Evolutionary conservation across 2,888 invertebrate genomes (phyloP).

Genomic region (Eudemis profundana): DNA sequence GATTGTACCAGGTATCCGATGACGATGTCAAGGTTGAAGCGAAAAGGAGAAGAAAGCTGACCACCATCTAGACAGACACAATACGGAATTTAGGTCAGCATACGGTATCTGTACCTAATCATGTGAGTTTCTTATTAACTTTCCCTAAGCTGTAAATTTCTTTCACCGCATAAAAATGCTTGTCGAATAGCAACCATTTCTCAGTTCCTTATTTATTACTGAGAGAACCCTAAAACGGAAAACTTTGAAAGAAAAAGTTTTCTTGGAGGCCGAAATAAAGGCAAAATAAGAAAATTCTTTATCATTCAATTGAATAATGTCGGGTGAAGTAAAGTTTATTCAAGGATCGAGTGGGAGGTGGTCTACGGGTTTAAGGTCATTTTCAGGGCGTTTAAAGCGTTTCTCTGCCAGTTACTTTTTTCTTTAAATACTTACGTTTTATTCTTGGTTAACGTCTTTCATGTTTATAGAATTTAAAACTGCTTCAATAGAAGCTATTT

Average conservation of each 20-base stretch:
- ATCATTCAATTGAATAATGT: slow-evolving; percentile 33
- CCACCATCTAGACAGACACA: too few species aligned
- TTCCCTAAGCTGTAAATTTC: background rate
- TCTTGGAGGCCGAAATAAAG: slow-evolving; percentile 21
- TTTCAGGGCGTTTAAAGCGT: background rate
- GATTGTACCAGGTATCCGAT: too few species aligned
- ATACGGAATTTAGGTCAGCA: too few species aligned
- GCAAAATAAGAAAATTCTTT: slow-evolving; percentile 25
- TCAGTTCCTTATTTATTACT: slow-evolving; percentile 10
- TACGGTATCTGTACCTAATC: too few species aligned
- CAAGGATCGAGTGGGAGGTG: slow-evolving; percentile 11
- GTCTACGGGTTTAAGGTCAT: slow-evolving; percentile 12
- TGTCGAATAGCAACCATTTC: background rate
- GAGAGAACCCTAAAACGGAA: slow-evolving; percentile 15
- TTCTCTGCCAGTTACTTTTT: too few species aligned
- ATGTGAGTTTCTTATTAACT: background rate
- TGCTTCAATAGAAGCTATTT: too few species aligned
- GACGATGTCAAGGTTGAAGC: too few species aligned
- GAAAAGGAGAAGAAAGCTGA: too few species aligned
- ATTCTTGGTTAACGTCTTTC: too few species aligned
- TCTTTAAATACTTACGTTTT: too few species aligned
- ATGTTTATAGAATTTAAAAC: too few species aligned
- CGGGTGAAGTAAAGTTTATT: slow-evolving; percentile 24
- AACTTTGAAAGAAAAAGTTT: slow-evolving; percentile 28
- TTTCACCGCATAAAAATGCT: background rate